phyloP scores from a whole-genome alignment of 2,113 vertebrate genomes.

The Barbus barbus region DNA sequence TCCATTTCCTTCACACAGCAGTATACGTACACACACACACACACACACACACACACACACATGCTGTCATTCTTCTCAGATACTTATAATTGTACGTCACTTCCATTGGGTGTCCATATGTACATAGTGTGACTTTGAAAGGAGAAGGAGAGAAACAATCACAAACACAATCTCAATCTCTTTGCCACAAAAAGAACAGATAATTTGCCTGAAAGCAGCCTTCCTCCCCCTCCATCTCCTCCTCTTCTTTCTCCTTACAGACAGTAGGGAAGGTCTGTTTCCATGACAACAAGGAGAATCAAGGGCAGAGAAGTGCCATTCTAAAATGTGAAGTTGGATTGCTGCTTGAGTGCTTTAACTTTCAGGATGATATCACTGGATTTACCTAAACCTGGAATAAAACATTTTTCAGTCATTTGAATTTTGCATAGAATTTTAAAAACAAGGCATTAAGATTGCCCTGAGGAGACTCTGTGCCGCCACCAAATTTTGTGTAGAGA shows the following conservation, averaged over 20 bases:
- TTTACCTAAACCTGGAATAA: not conserved
- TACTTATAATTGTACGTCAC: not conserved
- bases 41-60: too few relatives aligned
- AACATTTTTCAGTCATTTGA: not conserved
- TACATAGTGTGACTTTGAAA: not conserved
- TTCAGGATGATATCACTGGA: not conserved
- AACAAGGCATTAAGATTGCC: not conserved
- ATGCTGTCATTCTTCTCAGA: too few relatives aligned
- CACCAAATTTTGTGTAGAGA: not conserved
- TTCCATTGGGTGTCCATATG: not conserved
- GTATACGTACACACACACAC: too few relatives aligned
- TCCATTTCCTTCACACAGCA: too few relatives aligned
- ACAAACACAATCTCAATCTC: not conserved
- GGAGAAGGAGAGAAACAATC: not conserved
- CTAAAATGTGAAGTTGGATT: slow-evolving; percentile 41
- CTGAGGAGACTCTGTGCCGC: not conserved
- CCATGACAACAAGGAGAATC: slow-evolving; percentile 58
- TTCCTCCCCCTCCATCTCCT: not conserved
- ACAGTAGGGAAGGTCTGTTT: slow-evolving; percentile 53
- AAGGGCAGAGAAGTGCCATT: slow-evolving; percentile 30
- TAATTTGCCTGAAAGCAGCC: not conserved
- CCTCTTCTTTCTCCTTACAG: slow-evolving; percentile 40
- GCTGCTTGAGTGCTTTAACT: slow-evolving; percentile 33
- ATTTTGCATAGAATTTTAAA: not conserved
- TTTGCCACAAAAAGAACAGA: not conserved